phyloP scores from a whole-genome alignment of 2,888 invertebrate species.

The Opisthograptis luteolata region DNA sequence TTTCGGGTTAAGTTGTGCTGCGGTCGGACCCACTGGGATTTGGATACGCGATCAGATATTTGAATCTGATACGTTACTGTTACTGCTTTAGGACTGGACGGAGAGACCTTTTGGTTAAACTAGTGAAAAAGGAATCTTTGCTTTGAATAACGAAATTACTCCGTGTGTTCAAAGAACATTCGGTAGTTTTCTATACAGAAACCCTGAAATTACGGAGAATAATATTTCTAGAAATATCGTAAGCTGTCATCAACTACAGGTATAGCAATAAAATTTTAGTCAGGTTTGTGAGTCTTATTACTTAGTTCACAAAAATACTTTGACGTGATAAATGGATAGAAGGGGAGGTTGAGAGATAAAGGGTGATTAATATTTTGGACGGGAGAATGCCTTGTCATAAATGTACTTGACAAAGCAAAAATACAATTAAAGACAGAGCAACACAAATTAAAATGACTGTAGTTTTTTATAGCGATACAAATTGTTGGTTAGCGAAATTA shows the following conservation, averaged over 20 bases:
- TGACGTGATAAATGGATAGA: conserved; percentile 49
- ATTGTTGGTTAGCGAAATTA: not conserved
- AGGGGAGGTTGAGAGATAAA: conserved; percentile 48
- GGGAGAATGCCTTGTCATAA: conserved; percentile 35
- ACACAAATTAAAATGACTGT: not conserved
- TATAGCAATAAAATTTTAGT: conserved; percentile 39
- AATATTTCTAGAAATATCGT: not conserved
- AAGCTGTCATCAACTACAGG: not conserved
- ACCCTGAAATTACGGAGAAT: too few relatives aligned
- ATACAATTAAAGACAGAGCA: conserved; percentile 20
- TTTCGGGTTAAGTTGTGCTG: conserved; percentile 81
- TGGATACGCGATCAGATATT: conserved; percentile 61
- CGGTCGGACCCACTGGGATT: conserved; percentile 73
- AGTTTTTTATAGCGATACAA: not conserved
- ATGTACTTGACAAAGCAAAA: conserved; percentile 28
- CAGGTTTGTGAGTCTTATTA: conserved; percentile 47
- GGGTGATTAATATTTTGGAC: conserved; percentile 50
- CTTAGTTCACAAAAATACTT: conserved; percentile 52
- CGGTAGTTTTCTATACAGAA: too few relatives aligned
- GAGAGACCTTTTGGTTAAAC: conserved; percentile 33
- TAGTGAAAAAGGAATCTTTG: conserved; percentile 24
- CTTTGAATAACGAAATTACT: conserved; percentile 18
- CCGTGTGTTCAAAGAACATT: too few relatives aligned
- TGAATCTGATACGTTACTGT: conserved; percentile 56
- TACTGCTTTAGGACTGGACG: conserved; percentile 41